Evolutionary conservation across 2,888 invertebrate genomes (phyloP).

Genomic region (Acholoe squamosa): DNA sequence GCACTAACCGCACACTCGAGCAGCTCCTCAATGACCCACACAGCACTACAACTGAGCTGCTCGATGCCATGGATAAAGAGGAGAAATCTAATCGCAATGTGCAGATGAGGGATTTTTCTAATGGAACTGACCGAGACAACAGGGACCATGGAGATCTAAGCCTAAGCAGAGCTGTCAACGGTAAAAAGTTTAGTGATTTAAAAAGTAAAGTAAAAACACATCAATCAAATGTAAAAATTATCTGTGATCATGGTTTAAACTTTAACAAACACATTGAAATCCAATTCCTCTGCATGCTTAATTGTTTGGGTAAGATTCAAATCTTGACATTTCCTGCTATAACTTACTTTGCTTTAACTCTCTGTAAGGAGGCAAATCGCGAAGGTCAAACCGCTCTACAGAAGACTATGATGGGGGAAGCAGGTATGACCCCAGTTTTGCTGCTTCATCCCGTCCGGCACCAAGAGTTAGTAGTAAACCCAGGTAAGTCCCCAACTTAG

Average conservation of each 20-base stretch:
- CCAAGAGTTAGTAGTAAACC: constrained; percentile 38
- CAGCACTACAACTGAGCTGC: constrained; percentile 27
- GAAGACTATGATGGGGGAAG: not conserved
- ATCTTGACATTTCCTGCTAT: no score
- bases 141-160: constrained; percentile 26
- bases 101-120: constrained; percentile 1
- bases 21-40: constrained; percentile 50
- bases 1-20: constrained; percentile 36
- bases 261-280: no score
- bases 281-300: no score
- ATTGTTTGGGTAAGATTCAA: no score
- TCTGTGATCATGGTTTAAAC: no score
- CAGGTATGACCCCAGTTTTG: constrained; percentile 51
- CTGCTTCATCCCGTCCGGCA: not conserved
- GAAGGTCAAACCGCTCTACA: not conserved
- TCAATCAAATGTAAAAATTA: no score
- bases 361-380: not conserved
- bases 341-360: not conserved
- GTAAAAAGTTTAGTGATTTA: constrained; percentile 1
- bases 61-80: constrained; percentile 49
- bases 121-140: not conserved
- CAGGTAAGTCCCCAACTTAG: constrained; percentile 19
- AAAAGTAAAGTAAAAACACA: no score
- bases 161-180: constrained; percentile 11
- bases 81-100: constrained; percentile 56